phyloP scores from a whole-genome alignment of 2,888 invertebrate genomes.

The Marronus borbonicus region DNA sequence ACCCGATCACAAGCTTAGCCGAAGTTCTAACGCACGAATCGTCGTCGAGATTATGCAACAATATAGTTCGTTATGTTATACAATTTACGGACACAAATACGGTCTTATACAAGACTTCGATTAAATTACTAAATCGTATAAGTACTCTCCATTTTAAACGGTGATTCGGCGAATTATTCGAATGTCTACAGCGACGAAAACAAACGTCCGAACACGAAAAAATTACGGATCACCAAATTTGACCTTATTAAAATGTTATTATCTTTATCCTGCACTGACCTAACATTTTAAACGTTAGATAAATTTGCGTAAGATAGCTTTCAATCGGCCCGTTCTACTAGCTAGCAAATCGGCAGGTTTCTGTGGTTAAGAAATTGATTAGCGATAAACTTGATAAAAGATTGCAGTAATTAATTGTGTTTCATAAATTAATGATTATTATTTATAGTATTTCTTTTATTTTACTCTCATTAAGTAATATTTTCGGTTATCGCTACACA shows the following conservation, averaged over 20 bases:
- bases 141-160: slow-evolving; percentile 21
- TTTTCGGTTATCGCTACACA: neutral
- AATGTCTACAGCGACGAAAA: slow-evolving; percentile 12
- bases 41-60: slow-evolving; percentile 21
- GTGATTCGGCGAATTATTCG: slow-evolving; percentile 20
- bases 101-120: neutral
- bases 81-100: slow-evolving; percentile 3
- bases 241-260: slow-evolving; percentile 39
- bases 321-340: slow-evolving; percentile 17
- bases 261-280: slow-evolving; percentile 41
- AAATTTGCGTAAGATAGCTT: slow-evolving; percentile 36
- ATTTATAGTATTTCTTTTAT: neutral
- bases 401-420: neutral
- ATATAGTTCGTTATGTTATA: neutral
- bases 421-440: slow-evolving; percentile 1
- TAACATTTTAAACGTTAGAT: slow-evolving; percentile 41
- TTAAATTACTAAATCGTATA: neutral
- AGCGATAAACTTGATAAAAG: neutral
- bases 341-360: slow-evolving; percentile 11
- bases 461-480: neutral
- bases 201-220: slow-evolving; percentile 4
- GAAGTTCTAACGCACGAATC: neutral
- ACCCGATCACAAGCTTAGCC: neutral
- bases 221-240: slow-evolving; percentile 42
- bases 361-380: neutral